Evolutionary conservation across 2,888 invertebrate species (phyloP).

Genomic region (Leucoma salicis): DNA sequence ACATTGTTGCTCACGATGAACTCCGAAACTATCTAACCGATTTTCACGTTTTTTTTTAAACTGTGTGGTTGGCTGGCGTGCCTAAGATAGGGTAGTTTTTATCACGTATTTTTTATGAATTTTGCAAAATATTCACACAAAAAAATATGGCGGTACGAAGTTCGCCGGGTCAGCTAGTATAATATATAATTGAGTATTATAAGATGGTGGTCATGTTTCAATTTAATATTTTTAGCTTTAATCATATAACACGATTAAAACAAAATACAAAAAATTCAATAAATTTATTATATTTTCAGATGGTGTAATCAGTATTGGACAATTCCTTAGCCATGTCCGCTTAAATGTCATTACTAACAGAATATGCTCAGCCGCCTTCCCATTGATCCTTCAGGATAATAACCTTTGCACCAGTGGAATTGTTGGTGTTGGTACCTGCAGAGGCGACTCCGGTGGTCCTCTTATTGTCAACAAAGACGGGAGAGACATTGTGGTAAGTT

Average conservation of each 20-base stretch:
- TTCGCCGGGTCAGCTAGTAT: no score
- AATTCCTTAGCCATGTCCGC: conserved; percentile 39
- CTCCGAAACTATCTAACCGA: no score
- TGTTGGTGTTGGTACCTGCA: conserved; percentile 41
- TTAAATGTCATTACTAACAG: conserved; percentile 41
- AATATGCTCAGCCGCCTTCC: conserved; percentile 37
- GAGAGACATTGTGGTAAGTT: conserved; percentile 36
- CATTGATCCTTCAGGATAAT: conserved; percentile 30
- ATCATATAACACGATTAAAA: background rate
- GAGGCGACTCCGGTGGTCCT: conserved; percentile 58
- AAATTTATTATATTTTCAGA: conserved; percentile 23
- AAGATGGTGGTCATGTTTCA: no score
- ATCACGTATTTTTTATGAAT: no score
- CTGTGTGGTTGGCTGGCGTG: no score
- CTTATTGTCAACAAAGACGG: conserved; percentile 33
- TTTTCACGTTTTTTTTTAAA: no score
- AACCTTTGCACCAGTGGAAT: conserved; percentile 53
- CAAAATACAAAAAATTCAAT: background rate
- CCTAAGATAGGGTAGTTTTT: no score
- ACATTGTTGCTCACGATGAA: no score
- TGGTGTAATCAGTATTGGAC: conserved; percentile 25
- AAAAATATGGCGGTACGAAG: no score
- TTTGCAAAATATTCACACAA: no score
- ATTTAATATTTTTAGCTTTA: background rate
- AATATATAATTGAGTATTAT: no score